Evolutionary conservation across 2,113 vertebrate genomes (phyloP).

Genomic region (Catharus fuscescens): DNA sequence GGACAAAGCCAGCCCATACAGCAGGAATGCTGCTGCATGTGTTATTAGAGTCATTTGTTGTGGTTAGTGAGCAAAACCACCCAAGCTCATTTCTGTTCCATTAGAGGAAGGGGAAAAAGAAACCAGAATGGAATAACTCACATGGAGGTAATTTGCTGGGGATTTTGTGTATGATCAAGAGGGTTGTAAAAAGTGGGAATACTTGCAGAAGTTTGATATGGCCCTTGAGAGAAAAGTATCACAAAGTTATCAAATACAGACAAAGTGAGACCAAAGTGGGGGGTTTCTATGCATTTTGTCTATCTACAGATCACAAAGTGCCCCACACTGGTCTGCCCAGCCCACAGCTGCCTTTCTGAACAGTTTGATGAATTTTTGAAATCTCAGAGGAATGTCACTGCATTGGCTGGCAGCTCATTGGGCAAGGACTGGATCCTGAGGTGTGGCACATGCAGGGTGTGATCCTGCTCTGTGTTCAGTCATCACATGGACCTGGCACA

Average conservation of each 20-base stretch:
- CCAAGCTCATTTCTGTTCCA: neutral
- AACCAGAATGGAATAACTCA: neutral
- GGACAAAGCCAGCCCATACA: neutral
- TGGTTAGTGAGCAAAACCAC: neutral
- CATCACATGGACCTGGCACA: neutral
- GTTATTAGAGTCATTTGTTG: neutral
- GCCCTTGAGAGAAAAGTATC: neutral
- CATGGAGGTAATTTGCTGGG: neutral
- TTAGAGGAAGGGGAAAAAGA: neutral
- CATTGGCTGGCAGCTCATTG: neutral
- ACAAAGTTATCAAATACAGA: neutral
- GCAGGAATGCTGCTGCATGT: rapidly evolving
- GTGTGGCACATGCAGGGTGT: neutral
- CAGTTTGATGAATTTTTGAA: neutral
- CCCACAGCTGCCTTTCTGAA: neutral
- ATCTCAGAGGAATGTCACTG: neutral
- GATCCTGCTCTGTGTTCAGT: neutral
- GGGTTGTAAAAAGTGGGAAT: neutral
- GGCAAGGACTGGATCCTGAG: neutral
- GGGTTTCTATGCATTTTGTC: neutral
- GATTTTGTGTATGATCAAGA: neutral
- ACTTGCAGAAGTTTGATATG: neutral
- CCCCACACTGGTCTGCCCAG: neutral
- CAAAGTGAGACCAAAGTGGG: neutral
- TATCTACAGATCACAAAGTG: neutral